phyloP scores from a whole-genome alignment of 2,113 vertebrate species.

The Sinocyclocheilus grahami region DNA sequence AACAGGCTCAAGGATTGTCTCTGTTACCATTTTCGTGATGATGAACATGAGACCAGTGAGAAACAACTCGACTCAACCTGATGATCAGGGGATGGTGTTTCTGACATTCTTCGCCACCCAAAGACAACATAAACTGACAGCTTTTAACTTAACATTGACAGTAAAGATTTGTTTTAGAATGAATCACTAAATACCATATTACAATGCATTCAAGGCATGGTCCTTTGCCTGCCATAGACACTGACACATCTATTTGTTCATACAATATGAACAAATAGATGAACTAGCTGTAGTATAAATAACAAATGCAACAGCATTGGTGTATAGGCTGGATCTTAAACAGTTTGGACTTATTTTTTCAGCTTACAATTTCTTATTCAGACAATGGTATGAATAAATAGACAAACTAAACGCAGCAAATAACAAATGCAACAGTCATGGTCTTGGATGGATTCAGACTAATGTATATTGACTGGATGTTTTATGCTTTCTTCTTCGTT shows the following conservation, averaged over 20 bases:
- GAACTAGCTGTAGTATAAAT: neutral
- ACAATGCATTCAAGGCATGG: neutral
- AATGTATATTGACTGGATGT: neutral
- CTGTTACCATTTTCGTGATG: slow-evolving; percentile 31
- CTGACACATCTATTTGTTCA: too few relatives aligned
- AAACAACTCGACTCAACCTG: slow-evolving; percentile 16
- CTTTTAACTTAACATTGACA: neutral
- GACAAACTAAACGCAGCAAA: neutral
- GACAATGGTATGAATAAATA: neutral
- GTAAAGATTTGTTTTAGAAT: neutral
- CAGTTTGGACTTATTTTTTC: neutral
- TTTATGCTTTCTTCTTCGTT: neutral
- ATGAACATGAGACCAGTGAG: neutral
- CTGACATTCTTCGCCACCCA: neutral
- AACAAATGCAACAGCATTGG: neutral
- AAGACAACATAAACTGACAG: neutral
- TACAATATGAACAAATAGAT: neutral
- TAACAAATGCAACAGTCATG: neutral
- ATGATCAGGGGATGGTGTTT: slow-evolving; percentile 6
- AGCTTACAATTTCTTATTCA: neutral
- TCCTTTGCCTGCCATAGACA: neutral
- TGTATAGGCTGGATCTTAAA: neutral
- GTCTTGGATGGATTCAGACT: neutral
- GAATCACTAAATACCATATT: neutral
- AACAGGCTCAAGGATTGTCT: slow-evolving; percentile 39